phyloP scores from a whole-genome alignment of 2,888 invertebrate species.

The Prenolepis imparis region DNA sequence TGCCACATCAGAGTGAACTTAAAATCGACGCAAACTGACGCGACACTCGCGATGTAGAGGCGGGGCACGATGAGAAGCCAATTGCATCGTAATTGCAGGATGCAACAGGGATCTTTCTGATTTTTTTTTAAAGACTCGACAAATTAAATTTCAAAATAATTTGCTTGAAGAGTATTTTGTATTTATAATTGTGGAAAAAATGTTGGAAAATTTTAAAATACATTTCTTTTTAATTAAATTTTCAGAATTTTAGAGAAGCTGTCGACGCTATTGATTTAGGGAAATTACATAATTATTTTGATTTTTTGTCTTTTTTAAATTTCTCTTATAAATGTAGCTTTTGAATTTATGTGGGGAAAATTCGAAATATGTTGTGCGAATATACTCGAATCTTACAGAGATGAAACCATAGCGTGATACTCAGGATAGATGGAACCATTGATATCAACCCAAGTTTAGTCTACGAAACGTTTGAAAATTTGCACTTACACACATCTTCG shows the following conservation, averaged over 20 bases:
- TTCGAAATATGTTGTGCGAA: neutral
- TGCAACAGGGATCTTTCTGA: neutral
- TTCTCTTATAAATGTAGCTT: neutral
- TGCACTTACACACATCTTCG: conserved; percentile 45
- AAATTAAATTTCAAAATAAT: conserved; percentile 13
- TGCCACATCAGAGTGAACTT: conserved; percentile 38
- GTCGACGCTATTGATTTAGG: too few species aligned
- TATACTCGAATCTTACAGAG: neutral
- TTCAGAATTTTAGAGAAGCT: neutral
- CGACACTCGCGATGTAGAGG: neutral
- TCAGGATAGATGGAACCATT: conserved; percentile 34
- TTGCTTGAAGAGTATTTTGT: neutral
- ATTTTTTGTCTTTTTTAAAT: neutral
- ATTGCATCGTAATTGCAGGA: conserved; percentile 23
- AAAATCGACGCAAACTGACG: conserved; percentile 21
- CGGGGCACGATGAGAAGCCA: neutral
- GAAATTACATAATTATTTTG: neutral
- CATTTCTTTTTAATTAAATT: too few species aligned
- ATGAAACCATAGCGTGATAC: neutral
- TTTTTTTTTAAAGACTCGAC: neutral
- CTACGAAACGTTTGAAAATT: conserved; percentile 49
- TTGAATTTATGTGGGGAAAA: conserved; percentile 11
- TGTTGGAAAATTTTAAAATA: neutral
- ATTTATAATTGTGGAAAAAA: neutral
- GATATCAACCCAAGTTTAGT: conserved; percentile 48